Evolutionary conservation across 2,888 invertebrate species (phyloP), one percentile per base, ranked within the genome.

Genomic region (Perizoma affinitatum): DNA sequence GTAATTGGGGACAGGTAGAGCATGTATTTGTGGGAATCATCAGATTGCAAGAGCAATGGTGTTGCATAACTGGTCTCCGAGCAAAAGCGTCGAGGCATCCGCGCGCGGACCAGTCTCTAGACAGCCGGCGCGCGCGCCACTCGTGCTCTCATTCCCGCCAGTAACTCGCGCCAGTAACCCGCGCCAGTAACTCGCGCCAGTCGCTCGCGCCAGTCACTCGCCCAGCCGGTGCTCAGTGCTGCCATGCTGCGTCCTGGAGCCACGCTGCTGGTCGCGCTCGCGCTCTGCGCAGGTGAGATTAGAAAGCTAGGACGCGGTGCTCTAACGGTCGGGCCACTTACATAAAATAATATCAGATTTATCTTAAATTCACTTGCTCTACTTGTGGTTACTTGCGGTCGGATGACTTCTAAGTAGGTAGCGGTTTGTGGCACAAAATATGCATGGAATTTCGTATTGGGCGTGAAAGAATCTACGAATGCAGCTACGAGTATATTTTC

Each of bases 111-210:
- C 53, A 62, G 65, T 60, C 68, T 69, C 56, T 66, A 66, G 70
- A 68, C 71, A 69, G 38, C 54, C 66, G 71, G 72, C 72, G 66
- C 65, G 63, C 65, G 64, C 61, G 65, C 53, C 50, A 34, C 55
- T 36, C 56, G 58, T 61, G 52, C 47, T 7, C n/a, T 46, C 11
- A 6, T 38, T 9, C 41, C 8, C 42, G 35, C 51, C 38, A 43
- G 11, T 36, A 43, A 46, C 56, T 5, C 41, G 41, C 42, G 35
- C 51, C 38, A 43, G 11, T 34, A 42, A 46, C 54, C 11, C 60
- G 56, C 58, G 51, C 40, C 33, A 48, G 11, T 57, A n/a, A 36
- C 22, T 44, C 50, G 52, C 54, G 61, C 49, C 52, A 50, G 61
- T 61, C 44, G 51, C 52, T 22, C 58, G 58, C 61, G 54, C 36